A percentile compares a stretch with the other conserved stretches of the same genome.
phyloP scores from a whole-genome alignment of 1,140 invertebrate species.

The Bombus affinis region DNA sequence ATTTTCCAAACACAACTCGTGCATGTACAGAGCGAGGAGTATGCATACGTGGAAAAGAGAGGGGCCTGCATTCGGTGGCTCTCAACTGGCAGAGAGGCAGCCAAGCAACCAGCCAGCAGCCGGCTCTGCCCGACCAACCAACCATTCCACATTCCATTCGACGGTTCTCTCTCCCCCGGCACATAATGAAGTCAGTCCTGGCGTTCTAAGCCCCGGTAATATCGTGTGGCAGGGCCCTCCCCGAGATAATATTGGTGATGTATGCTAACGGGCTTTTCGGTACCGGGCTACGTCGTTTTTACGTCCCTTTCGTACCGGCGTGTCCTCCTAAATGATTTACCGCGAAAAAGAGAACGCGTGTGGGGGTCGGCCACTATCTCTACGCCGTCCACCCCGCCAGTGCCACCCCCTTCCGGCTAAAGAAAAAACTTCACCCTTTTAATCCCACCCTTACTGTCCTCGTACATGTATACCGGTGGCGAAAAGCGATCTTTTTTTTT shows the following conservation, averaged over 20 bases:
- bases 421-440: slow-evolving; percentile 68
- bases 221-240: slow-evolving; percentile 72
- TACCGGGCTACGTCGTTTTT: slow-evolving; percentile 66
- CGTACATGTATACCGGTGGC: slow-evolving; percentile 43
- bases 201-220: slow-evolving; percentile 80
- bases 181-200: slow-evolving; percentile 80
- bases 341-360: slow-evolving; percentile 56
- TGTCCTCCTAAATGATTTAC: slow-evolving; percentile 77
- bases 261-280: slow-evolving; percentile 79
- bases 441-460: slow-evolving; percentile 61
- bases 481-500: slow-evolving; percentile 56
- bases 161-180: slow-evolving; percentile 66
- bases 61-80: background rate
- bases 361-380: slow-evolving; percentile 45
- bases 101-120: slow-evolving; percentile 40
- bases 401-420: background rate
- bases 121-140: slow-evolving; percentile 59
- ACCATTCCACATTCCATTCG: slow-evolving; percentile 80
- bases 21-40: too few species aligned
- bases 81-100: slow-evolving; percentile 38
- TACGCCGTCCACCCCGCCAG: background rate
- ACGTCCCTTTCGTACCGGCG: slow-evolving; percentile 65
- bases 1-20: slow-evolving; percentile 40
- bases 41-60: background rate
- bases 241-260: slow-evolving; percentile 81